A percentile compares a stretch with the other conserved stretches of the same genome.
Evolutionary conservation across 2,113 vertebrate genomes (phyloP).

Genomic region (Zosterops japonicus): DNA sequence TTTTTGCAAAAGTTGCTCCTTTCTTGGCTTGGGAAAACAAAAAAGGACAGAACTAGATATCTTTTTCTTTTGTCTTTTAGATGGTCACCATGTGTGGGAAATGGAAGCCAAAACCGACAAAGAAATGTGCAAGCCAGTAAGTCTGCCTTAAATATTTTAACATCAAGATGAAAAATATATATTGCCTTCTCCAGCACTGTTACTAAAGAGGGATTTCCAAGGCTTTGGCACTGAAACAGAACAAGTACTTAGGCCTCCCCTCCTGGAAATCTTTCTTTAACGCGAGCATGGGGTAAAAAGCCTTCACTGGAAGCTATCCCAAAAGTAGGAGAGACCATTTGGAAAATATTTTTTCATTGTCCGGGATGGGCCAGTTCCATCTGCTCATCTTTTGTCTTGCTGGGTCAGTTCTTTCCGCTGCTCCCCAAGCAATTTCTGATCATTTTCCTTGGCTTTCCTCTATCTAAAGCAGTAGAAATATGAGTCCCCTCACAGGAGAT

Average conservation of each 20-base stretch:
- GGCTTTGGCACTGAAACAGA: slow-evolving; percentile 55
- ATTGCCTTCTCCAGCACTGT: slow-evolving; percentile 37
- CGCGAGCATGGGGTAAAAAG: not conserved
- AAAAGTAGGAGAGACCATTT: slow-evolving; percentile 38
- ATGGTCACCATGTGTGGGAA: slow-evolving; percentile 98
- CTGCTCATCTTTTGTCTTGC: slow-evolving; percentile 45
- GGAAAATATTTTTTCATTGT: slow-evolving; percentile 61
- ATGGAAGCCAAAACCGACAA: slow-evolving; percentile 95
- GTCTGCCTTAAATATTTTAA: slow-evolving; percentile 70
- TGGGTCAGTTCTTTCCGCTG: slow-evolving; percentile 16
- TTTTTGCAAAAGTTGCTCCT: not conserved
- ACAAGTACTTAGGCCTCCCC: slow-evolving; percentile 39
- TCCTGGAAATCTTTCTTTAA: slow-evolving; percentile 56
- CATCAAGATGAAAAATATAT: slow-evolving; percentile 26
- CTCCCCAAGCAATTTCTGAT: slow-evolving; percentile 21
- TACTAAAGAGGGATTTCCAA: slow-evolving; percentile 61
- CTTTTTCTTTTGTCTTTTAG: slow-evolving; percentile 75
- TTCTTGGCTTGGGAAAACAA: not conserved
- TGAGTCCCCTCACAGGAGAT: slow-evolving; percentile 8
- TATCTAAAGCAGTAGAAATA: not conserved
- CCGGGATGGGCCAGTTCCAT: not conserved
- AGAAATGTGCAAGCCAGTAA: slow-evolving; percentile 92
- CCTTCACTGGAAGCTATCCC: not conserved
- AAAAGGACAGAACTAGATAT: not conserved
- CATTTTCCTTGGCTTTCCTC: slow-evolving; percentile 26